Conservation (phyloP, 2,113 vertebrate genomes). For the Erpornis zantholeuca region DNA sequence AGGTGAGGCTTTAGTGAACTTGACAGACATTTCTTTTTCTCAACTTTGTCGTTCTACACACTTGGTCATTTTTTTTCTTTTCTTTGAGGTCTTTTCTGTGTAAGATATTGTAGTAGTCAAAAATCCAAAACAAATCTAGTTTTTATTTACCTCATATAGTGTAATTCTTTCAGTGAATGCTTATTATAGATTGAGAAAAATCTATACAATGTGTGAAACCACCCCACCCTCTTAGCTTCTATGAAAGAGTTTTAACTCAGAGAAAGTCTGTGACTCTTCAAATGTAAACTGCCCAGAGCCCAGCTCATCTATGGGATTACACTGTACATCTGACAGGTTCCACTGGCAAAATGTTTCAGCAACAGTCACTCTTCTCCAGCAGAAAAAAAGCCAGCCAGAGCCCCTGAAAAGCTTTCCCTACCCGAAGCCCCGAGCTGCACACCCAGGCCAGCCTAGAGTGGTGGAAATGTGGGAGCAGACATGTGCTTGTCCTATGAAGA, state of each 20-base stretch:
- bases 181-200: not conserved
- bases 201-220: not conserved
- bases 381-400: not conserved
- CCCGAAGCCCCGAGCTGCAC: not conserved
- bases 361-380: not conserved
- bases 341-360: not conserved
- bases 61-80: not conserved
- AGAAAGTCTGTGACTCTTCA: not conserved
- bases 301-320: not conserved
- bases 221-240: not conserved
- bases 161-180: not conserved
- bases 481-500: not conserved
- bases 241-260: not conserved
- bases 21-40: not conserved
- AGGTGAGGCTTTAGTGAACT: not conserved
- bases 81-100: not conserved
- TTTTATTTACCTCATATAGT: not conserved
- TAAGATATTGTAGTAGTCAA: not conserved
- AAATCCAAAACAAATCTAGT: not conserved
- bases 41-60: not conserved
- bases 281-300: rapidly evolving
- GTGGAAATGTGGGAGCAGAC: not conserved
- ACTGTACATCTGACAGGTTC: not conserved
- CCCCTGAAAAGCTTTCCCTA: rapidly evolving
- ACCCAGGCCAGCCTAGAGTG: not conserved